Evolutionary conservation across 1,140 invertebrate species (phyloP).

Genomic region (Formica selysi): DNA sequence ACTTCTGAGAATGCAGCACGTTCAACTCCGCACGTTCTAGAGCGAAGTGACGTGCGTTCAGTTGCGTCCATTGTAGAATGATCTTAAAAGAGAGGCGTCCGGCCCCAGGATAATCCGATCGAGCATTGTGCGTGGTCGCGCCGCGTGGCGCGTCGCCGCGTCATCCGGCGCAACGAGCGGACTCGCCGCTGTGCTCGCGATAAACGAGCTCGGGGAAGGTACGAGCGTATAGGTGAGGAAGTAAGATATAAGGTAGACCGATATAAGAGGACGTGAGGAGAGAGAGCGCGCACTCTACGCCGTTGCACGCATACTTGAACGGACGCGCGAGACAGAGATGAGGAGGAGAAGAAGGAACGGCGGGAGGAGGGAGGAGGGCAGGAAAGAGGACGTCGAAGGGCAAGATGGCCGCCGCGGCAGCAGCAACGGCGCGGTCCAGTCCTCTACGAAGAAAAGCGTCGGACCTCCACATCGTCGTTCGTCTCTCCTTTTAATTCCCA

Average conservation of each 20-base stretch:
- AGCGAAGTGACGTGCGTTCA: constrained; percentile 44
- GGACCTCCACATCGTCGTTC: constrained; percentile 73
- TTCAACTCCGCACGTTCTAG: constrained; percentile 45
- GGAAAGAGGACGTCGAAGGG: constrained; percentile 61
- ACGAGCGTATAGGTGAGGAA: constrained; percentile 70
- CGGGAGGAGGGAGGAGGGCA: constrained; percentile 15
- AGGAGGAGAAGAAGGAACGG: constrained; percentile 46
- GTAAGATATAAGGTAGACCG: constrained; percentile 78
- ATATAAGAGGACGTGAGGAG: constrained; percentile 66
- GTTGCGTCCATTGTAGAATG: constrained; percentile 20
- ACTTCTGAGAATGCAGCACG: not conserved
- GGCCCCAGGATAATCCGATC: constrained; percentile 44
- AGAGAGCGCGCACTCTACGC: not conserved
- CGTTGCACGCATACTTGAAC: not conserved
- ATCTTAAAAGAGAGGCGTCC: constrained; percentile 28
- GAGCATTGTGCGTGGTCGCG: constrained; percentile 43
- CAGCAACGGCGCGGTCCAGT: constrained; percentile 68
- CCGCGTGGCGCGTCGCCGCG: constrained; percentile 58
- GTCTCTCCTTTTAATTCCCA: constrained; percentile 79
- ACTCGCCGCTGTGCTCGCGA: not conserved
- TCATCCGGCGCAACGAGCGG: constrained; percentile 64
- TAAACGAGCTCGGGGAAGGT: constrained; percentile 8
- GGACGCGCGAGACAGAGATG: constrained; percentile 16
- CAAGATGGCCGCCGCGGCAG: constrained; percentile 73
- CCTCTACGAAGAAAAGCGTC: constrained; percentile 79